These are phyloP conservation scores for Catamblyrhynchus diadema DNA, from an alignment of 2,797 vertebrate genomes.

Conservation along the genomic window DNA sequence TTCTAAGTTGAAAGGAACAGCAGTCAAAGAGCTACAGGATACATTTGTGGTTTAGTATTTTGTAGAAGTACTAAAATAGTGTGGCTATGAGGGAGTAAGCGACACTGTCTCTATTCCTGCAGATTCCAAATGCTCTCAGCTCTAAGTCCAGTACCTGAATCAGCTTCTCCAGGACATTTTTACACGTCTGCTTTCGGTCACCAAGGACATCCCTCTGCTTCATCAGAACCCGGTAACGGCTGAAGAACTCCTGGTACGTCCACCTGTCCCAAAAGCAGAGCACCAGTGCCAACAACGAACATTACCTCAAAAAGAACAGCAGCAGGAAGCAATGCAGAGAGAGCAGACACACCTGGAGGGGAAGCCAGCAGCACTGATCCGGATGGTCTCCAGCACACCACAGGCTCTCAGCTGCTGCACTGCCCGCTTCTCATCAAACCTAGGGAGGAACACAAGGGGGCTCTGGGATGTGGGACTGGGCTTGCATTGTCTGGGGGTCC, in stretches of 20 bases:
- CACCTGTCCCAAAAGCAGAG: constrained; percentile 78
- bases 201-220: constrained; percentile 93
- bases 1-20: background rate
- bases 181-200: constrained; percentile 93
- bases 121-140: background rate
- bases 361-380: constrained; percentile 97
- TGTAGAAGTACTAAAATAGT: background rate
- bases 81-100: background rate
- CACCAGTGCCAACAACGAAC: background rate
- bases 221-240: constrained; percentile 96
- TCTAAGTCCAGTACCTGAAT: constrained; percentile 82
- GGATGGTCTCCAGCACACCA: constrained; percentile 95
- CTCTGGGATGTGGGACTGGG: background rate
- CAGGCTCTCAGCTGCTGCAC: constrained; percentile 98
- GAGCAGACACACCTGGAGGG: constrained; percentile 86
- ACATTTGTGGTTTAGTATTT: background rate
- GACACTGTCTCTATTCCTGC: background rate
- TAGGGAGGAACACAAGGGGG: constrained; percentile 23
- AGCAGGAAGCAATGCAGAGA: background rate
- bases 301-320: background rate
- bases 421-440: constrained; percentile 95
- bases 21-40: background rate
- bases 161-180: constrained; percentile 92
- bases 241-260: constrained; percentile 99
- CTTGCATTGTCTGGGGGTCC: background rate